A percentile compares a stretch with the other conserved stretches of the same genome.
phyloP scores from a whole-genome alignment of 2,888 invertebrate species.

The Calameuta idolon region DNA sequence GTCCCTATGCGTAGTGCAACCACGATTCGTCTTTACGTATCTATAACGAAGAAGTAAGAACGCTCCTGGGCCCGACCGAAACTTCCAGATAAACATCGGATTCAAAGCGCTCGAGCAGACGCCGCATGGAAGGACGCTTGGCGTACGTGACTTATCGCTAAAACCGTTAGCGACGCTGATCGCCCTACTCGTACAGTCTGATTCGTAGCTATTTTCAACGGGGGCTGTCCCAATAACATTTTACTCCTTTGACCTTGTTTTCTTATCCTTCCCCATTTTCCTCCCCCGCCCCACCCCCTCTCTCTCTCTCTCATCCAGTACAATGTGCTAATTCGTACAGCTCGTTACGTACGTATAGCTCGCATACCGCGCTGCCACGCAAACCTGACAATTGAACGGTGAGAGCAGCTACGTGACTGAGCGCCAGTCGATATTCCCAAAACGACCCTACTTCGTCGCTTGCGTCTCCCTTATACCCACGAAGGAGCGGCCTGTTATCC shows the following conservation, averaged over 20 bases:
- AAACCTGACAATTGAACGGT: not conserved
- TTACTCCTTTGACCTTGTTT: not conserved
- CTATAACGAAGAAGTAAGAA: not conserved
- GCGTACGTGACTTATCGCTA: not conserved
- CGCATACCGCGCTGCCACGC: not conserved
- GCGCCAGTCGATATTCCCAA: not conserved
- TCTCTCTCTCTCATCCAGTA: not conserved
- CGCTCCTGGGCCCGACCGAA: not conserved
- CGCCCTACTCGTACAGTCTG: not conserved
- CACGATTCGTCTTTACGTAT: not conserved
- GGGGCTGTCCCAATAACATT: too few relatives aligned
- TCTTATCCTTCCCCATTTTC: not conserved
- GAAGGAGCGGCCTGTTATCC: not conserved
- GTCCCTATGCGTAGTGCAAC: not conserved
- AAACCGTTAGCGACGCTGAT: not conserved
- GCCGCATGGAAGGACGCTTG: not conserved
- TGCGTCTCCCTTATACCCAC: not conserved
- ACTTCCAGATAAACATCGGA: not conserved
- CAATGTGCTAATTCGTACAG: not conserved
- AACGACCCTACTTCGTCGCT: not conserved
- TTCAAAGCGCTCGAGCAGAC: not conserved
- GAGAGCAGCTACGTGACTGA: not conserved
- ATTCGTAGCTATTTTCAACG: too few relatives aligned
- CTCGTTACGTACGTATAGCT: not conserved
- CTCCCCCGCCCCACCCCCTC: too few relatives aligned